phyloP scores from a whole-genome alignment of 2,888 invertebrate genomes.

The Baronia brevicornis region DNA sequence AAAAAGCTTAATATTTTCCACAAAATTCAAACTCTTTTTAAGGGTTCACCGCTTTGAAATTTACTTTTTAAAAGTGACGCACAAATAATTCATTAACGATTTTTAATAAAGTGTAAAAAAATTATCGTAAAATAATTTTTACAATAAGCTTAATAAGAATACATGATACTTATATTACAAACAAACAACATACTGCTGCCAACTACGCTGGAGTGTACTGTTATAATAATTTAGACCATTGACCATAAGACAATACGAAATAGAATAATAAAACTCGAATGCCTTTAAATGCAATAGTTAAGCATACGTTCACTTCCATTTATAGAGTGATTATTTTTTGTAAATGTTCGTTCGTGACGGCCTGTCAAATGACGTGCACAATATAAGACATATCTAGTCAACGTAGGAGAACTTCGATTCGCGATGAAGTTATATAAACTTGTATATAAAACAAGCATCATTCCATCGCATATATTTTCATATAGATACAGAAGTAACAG shows the following conservation, averaged over 20 bases:
- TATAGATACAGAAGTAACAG: conserved; percentile 19
- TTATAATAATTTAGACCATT: conserved; percentile 65
- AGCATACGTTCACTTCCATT: conserved; percentile 57
- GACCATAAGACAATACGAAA: conserved; percentile 74
- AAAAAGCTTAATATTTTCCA: too few species aligned
- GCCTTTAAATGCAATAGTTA: conserved; percentile 71
- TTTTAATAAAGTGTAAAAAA: too few species aligned
- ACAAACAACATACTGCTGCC: conserved; percentile 16
- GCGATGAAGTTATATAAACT: conserved; percentile 48
- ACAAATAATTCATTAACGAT: too few species aligned
- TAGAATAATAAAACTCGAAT: conserved; percentile 52
- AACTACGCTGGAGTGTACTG: conserved; percentile 22
- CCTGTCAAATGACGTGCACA: conserved; percentile 52
- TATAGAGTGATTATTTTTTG: conserved; percentile 65
- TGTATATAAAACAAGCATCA: conserved; percentile 48
- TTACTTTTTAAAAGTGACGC: too few species aligned
- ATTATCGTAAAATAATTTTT: too few species aligned
- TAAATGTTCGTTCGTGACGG: conserved; percentile 47
- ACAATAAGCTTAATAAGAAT: too few species aligned
- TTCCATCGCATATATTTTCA: conserved; percentile 69
- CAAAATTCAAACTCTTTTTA: too few species aligned
- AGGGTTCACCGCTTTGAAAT: too few species aligned
- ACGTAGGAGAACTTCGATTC: conserved; percentile 49
- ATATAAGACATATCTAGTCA: conserved; percentile 74
- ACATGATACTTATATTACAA: too few species aligned